A percentile compares a stretch with the other conserved stretches of the same genome.
Evolutionary conservation across 2,888 invertebrate species (phyloP).

Genomic region (Sminthurides aquaticus): DNA sequence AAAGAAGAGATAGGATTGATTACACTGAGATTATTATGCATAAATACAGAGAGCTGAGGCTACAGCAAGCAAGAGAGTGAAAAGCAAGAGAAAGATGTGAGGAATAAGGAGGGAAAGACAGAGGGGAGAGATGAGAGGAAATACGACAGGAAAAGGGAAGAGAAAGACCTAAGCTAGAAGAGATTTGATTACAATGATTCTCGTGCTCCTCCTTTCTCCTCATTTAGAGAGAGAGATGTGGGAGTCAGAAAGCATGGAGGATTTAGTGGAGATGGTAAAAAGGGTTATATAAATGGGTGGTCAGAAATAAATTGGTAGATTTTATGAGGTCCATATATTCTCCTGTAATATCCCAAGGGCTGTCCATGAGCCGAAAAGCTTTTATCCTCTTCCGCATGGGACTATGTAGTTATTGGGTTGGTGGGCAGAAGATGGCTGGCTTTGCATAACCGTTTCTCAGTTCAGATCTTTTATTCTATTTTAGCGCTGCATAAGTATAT

Average conservation of each 20-base stretch:
- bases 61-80: too few species aligned
- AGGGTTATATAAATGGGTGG: slow-evolving; percentile 7
- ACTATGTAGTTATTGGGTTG: neutral
- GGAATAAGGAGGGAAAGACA: neutral
- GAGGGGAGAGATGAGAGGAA: neutral
- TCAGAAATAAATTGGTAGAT: slow-evolving; percentile 11
- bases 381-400: neutral
- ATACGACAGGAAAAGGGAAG: neutral
- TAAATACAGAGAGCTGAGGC: too few species aligned
- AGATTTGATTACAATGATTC: neutral
- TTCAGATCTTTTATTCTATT: too few species aligned
- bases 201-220: neutral
- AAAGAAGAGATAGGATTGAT: too few species aligned
- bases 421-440: too few species aligned
- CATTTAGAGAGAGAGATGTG: neutral
- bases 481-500: too few species aligned
- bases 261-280: neutral
- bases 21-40: too few species aligned
- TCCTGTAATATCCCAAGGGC: slow-evolving; percentile 16
- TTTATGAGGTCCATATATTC: slow-evolving; percentile 25
- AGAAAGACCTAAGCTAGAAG: neutral
- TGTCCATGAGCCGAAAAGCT: neutral
- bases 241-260: neutral
- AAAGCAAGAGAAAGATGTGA: neutral
- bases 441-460: too few species aligned